Evolutionary conservation across 2,888 invertebrate genomes (phyloP), one percentile per base, ranked within the genome.

Genomic region (Gnatocerus cornutus): DNA sequence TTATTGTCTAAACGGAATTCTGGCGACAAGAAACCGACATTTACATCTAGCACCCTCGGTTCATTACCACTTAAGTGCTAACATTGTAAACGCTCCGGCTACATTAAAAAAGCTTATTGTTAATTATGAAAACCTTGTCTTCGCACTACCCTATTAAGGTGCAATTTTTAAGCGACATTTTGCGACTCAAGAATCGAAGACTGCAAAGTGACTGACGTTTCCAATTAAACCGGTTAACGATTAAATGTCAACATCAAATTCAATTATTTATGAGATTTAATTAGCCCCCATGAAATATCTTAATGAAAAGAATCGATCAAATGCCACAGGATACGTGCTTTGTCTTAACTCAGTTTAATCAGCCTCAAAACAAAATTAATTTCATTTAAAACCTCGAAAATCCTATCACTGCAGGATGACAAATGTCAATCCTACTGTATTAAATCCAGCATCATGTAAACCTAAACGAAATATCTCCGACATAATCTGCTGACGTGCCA

Each of bases 271-370:
- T 55, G 30, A 27, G 46, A 29, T 45, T 68, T 48, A 68, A 62
- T 62, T 55, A 62, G 41, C 39, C 53, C 52, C 48, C 27, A 62
- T 62, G 62, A 37, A 62, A 61, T 62, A 66, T 55, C 48, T 62
- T 63, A 68, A 56, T 68, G 56, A 55, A 68, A 67, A 62, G 48
- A 41, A 68, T 68, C 68, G 68, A 68, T 68, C 63, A 62, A 45
- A 62, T 46, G 53, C 62, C 58, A 55, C n/a, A 21, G 41, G 55
- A 21, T 56, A 14, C 43, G 27, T 12, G 27, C 21, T 4, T 16
- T 12, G 37, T 56, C 43, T 43, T 43, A 50, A 29, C 10, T 16
- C 6, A 4, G 46, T 14, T 16, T 4, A 33, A 9, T 33, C 33
- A 1, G 7, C 7, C 33, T n/a, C 33, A 33, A 4, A 33, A 33